Conservation (phyloP, 2,797 vertebrate genomes). For the Argya squamiceps region DNA sequence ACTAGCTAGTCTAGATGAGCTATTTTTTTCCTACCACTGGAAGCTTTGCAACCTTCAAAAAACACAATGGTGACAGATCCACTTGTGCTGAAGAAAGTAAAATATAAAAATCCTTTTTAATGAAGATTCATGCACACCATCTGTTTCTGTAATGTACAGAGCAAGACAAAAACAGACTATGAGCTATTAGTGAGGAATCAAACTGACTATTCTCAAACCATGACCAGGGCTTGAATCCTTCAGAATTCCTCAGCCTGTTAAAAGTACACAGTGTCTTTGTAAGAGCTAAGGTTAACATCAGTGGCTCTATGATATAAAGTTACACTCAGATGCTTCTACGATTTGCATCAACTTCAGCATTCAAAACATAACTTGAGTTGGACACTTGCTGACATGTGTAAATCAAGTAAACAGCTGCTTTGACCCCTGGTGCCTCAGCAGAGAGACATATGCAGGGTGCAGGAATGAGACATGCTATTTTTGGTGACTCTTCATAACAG, state of each 20-base stretch:
- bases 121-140: neutral
- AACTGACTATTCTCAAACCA: neutral
- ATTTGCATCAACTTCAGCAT: neutral
- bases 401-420: slow-evolving; percentile 51
- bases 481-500: neutral
- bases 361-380: neutral
- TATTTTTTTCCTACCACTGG: neutral
- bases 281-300: neutral
- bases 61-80: neutral
- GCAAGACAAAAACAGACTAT: neutral
- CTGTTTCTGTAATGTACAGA: neutral
- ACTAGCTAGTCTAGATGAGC: neutral
- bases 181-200: neutral
- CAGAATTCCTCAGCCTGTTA: neutral
- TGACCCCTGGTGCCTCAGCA: neutral
- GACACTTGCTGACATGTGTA: neutral
- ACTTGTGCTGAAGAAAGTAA: neutral
- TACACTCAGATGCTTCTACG: neutral
- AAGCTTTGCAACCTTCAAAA: neutral
- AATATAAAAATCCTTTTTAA: neutral
- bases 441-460: neutral
- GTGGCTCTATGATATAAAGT: neutral
- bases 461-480: slow-evolving; percentile 14
- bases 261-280: neutral
- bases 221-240: neutral